phyloP scores from a whole-genome alignment of 2,113 vertebrate species.

The Sinocyclocheilus maitianheensis region DNA sequence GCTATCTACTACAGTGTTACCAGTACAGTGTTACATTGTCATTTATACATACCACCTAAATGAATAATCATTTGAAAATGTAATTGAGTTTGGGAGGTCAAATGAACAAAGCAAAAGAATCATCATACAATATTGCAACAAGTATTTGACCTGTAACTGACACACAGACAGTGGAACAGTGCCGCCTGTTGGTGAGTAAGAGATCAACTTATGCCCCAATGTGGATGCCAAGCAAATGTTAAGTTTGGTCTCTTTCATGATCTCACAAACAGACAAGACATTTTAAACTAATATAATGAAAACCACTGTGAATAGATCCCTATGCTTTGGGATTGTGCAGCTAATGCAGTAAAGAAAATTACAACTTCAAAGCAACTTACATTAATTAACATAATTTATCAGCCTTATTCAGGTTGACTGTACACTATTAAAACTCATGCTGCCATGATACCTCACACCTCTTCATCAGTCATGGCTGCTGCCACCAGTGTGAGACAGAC shows the following conservation, averaged over 20 bases:
- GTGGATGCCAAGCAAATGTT: neutral
- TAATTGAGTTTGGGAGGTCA: no score
- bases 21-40: no score
- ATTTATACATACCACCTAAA: neutral
- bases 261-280: neutral
- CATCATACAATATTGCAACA: neutral
- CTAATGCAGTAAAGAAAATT: neutral
- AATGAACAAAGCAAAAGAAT: neutral
- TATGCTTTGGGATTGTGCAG: neutral
- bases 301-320: no score
- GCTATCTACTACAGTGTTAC: neutral
- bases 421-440: conserved; percentile 4
- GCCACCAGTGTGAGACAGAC: conserved; percentile 4
- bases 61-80: neutral
- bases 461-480: neutral
- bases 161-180: conserved; percentile 28
- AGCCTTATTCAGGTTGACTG: neutral
- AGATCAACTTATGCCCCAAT: neutral
- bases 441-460: neutral
- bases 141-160: neutral
- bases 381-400: neutral
- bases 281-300: neutral
- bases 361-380: neutral
- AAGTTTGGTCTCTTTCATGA: neutral
- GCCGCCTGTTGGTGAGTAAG: conserved; percentile 43